Base-by-base conservation (phyloP, 2,113 vertebrate species). In the Carassius gibelio region DNA sequence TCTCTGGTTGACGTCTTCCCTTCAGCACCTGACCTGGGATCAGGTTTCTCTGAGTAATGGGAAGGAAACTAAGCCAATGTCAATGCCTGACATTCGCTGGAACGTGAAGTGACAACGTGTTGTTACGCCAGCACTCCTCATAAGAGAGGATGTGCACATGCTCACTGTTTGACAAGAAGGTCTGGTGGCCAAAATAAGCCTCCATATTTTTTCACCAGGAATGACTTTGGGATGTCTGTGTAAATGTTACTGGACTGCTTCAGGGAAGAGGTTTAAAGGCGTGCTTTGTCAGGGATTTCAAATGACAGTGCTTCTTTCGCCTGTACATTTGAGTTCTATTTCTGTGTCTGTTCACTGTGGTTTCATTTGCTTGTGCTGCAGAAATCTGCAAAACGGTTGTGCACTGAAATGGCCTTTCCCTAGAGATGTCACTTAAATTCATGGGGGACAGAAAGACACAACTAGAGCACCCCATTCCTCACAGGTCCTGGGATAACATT, bases 331-430 rank as follows among this genome's bases (percentile, higher is more conserved):
- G 85, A 90, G 88, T n/a, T 81, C 23, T 0, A 76, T 78, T 68
- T 34, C 66, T 0, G 76, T 74, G 62, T 30, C 14, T 6, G 5
- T 3, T 66, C 88, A 84, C 87, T 86, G 14, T 88, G 85, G 85
- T 85, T n/a, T 3, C 4, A 84, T 81, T 34, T 72, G 0, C 81
- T 59, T 78, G 85, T 78, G 21, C 34, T 69, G 89, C 81, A 59
- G 7, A 83, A 38, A 6, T 30, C 68, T 83, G 82, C 62, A 69
- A 85, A 76, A 81, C 45, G 30, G n/a, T 83, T 69, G 57, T 23
- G 15, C 11, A 81, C 85, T 83, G 80, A 87, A 84, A 78, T 59
- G 61, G 61, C 76, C 84, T 85, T 87, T 88, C 82, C 84, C 48
- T 50, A 14, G 19, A 4, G 38, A 11, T 9, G 30, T 30, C 42